Evolutionary conservation across 23 tunicate species (phyloP).

Genomic region (Trididemnum miniatum): DNA sequence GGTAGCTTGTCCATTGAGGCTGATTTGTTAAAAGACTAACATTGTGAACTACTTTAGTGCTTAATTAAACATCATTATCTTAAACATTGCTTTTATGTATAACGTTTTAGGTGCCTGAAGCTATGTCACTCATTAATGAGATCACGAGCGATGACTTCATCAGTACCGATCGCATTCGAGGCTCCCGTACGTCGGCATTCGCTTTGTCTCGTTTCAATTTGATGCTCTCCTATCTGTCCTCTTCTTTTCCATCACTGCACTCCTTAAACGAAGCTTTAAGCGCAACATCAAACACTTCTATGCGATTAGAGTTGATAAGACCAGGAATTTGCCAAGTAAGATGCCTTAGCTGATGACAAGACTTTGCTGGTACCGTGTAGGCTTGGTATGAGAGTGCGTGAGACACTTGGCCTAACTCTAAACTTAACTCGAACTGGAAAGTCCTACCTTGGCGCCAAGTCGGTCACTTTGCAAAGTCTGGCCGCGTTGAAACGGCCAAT

Average conservation of each 20-base stretch:
- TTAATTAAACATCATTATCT: no score
- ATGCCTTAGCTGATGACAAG: not conserved
- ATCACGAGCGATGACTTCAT: constrained; percentile 28
- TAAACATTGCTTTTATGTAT: no score
- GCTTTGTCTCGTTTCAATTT: constrained; percentile 27
- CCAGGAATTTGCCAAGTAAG: constrained; percentile 20
- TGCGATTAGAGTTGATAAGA: constrained; percentile 8
- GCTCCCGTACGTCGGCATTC: constrained; percentile 33
- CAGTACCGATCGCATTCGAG: constrained; percentile 3
- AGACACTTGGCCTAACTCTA: not conserved
- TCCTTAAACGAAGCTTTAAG: not conserved
- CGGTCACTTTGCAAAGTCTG: no score
- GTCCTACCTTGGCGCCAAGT: no score
- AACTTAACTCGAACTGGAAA: not conserved
- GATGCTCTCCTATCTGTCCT: constrained; percentile 7
- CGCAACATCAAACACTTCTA: not conserved
- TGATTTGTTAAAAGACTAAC: no score
- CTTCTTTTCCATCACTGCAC: not conserved
- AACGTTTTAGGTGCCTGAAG: constrained; percentile 10
- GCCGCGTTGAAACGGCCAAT: no score
- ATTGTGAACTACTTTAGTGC: no score
- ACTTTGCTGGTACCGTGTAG: no score
- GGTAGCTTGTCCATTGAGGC: no score
- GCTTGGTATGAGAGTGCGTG: no score
- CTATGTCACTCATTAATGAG: constrained; percentile 5